Conservation (phyloP, 2,888 invertebrate species). For the Mesoligia furuncula region DNA sequence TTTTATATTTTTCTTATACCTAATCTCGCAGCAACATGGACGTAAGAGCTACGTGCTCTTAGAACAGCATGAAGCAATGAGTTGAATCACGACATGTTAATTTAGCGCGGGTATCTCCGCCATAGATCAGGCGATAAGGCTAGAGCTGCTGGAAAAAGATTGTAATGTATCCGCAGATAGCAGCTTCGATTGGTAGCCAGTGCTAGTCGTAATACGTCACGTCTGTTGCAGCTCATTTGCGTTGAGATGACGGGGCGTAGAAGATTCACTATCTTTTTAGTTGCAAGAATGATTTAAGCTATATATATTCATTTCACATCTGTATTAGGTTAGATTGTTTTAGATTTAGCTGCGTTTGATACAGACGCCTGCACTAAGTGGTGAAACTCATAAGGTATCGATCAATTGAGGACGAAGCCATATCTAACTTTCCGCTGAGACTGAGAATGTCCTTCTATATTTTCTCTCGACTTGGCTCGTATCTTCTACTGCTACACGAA, state of each 20-base stretch:
- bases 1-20: no score
- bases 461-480: no score
- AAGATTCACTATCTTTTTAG: background rate
- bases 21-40: background rate
- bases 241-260: background rate
- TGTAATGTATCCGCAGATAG: conserved; percentile 25
- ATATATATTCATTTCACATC: no score
- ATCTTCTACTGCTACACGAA: no score
- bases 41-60: conserved; percentile 1
- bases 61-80: conserved; percentile 13
- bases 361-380: background rate
- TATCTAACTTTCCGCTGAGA: no score
- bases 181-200: background rate
- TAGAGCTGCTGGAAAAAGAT: conserved; percentile 16
- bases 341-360: no score
- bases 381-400: background rate
- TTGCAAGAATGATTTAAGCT: conserved; percentile 2
- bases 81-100: conserved; percentile 26
- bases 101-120: conserved; percentile 21
- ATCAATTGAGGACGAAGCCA: background rate
- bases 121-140: conserved; percentile 39
- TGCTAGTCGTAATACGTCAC: background rate
- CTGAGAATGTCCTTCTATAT: no score
- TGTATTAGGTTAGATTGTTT: no score
- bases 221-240: conserved; percentile 5